Conservation (phyloP, 2,797 vertebrate genomes). For the Lagocephalus sceleratus region DNA sequence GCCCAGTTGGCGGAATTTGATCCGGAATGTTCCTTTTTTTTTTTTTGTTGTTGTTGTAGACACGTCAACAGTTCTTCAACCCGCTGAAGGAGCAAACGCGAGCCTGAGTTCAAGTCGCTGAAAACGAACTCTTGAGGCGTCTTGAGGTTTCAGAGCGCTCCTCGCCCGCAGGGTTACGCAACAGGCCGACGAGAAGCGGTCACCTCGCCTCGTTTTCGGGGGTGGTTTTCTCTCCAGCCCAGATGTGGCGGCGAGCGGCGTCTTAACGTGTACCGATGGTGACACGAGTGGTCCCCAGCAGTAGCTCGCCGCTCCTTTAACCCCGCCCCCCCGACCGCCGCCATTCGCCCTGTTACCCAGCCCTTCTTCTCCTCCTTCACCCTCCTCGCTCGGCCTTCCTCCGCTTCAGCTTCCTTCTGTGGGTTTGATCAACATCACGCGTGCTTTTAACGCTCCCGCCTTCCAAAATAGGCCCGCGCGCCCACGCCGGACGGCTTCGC, state of each 20-base stretch:
- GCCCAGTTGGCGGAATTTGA: too few relatives aligned
- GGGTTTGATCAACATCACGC: conserved; percentile 10
- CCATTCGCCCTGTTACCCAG: neutral
- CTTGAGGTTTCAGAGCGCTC: too few relatives aligned
- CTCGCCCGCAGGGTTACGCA: conserved; percentile 11
- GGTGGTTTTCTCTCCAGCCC: neutral
- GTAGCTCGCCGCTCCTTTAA: conserved; percentile 10
- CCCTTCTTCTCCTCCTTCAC: too few relatives aligned
- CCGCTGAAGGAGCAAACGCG: too few relatives aligned
- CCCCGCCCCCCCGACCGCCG: neutral
- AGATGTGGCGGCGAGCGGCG: conserved; percentile 10
- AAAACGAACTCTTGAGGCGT: too few relatives aligned
- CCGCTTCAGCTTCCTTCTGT: neutral
- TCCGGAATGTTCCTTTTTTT: neutral
- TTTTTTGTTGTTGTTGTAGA: too few relatives aligned
- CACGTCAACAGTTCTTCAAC: too few relatives aligned
- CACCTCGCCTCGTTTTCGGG: neutral
- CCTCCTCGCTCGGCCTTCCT: neutral
- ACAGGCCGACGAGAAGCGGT: neutral
- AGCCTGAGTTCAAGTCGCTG: too few relatives aligned
- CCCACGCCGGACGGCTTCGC: conserved; percentile 14
- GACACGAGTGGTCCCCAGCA: conserved; percentile 5
- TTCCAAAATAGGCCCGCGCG: conserved; percentile 38
- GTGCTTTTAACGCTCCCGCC: conserved; percentile 9
- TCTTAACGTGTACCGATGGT: conserved; percentile 36